Evolutionary conservation across 1,140 invertebrate genomes (phyloP).

Genomic region (Anastrepha ludens): DNA sequence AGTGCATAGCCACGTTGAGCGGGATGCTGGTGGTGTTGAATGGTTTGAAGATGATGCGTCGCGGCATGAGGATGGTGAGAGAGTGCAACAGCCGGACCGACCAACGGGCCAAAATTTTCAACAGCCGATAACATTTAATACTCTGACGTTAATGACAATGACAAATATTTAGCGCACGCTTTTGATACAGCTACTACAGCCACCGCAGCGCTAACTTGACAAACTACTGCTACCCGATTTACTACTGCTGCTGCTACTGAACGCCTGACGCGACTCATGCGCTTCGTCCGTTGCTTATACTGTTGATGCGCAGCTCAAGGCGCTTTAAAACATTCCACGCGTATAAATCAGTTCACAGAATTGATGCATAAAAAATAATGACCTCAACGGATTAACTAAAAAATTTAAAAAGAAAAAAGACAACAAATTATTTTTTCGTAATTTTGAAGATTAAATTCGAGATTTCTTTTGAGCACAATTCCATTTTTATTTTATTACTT

Average conservation of each 20-base stretch:
- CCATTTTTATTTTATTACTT: neutral
- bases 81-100: slow-evolving; percentile 25
- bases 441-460: slow-evolving; percentile 25
- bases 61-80: slow-evolving; percentile 41
- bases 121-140: slow-evolving; percentile 57
- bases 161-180: slow-evolving; percentile 19
- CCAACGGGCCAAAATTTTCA: slow-evolving; percentile 55
- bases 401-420: slow-evolving; percentile 19
- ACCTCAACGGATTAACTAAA: slow-evolving; percentile 35
- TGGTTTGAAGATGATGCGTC: slow-evolving; percentile 18
- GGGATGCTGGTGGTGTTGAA: slow-evolving; percentile 7
- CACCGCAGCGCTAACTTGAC: neutral
- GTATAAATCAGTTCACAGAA: slow-evolving; percentile 36
- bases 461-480: slow-evolving; percentile 26
- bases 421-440: slow-evolving; percentile 26
- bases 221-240: neutral
- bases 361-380: neutral
- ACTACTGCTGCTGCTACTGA: neutral
- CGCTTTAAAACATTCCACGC: slow-evolving; percentile 12
- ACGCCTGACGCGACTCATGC: no score
- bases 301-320: slow-evolving; percentile 19
- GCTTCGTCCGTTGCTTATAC: neutral
- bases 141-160: slow-evolving; percentile 8
- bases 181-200: neutral
- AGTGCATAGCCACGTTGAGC: slow-evolving; percentile 35